phyloP scores from a whole-genome alignment of 2,888 invertebrate species.

The Rhyacophila evoluta region DNA sequence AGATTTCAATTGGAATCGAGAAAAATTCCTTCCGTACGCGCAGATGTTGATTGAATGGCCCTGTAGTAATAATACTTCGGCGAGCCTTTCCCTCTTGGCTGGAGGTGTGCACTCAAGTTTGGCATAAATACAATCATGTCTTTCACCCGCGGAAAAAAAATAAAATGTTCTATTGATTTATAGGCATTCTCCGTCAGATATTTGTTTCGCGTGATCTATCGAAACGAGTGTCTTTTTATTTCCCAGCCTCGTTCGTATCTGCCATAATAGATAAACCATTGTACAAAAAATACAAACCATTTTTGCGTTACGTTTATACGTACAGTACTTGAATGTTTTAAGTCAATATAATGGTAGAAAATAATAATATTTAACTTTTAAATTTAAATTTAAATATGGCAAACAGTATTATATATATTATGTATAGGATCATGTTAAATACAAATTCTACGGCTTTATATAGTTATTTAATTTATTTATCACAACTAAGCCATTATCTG shows the following conservation, averaged over 20 bases:
- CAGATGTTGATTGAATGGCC: conserved; percentile 14
- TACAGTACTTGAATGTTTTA: no score
- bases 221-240: background rate
- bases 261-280: no score
- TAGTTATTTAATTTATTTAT: no score
- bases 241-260: background rate
- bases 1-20: conserved; percentile 24
- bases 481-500: no score
- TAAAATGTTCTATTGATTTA: background rate
- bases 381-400: no score
- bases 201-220: background rate
- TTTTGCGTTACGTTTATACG: no score
- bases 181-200: background rate
- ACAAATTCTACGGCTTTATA: no score
- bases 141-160: conserved; percentile 1
- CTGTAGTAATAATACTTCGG: background rate
- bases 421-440: no score
- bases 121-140: conserved; percentile 4
- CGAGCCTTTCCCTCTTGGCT: background rate
- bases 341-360: no score
- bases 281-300: no score
- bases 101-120: conserved; percentile 16
- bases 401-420: no score
- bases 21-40: conserved; percentile 5
- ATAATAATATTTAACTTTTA: no score